Evolutionary conservation across 2,113 vertebrate genomes (phyloP).

Genomic region (Hypomesus transpacificus): DNA sequence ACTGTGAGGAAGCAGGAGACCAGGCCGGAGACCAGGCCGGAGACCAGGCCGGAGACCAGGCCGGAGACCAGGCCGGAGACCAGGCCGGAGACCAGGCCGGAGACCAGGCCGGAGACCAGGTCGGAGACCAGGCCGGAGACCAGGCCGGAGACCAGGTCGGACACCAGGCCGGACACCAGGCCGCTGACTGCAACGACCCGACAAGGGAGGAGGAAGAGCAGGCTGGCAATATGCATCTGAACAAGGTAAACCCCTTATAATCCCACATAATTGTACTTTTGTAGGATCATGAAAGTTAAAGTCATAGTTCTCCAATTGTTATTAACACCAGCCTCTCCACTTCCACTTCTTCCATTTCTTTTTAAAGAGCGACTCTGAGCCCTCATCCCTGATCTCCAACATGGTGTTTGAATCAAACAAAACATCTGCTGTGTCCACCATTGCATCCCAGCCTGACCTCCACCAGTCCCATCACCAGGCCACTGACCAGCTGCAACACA

Average conservation of each 20-base stretch:
- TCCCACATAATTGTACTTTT: too few species aligned
- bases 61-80: too few species aligned
- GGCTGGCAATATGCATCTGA: too few species aligned
- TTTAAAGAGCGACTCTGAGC: constrained; percentile 27
- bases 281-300: too few species aligned
- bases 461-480: background rate
- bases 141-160: too few species aligned
- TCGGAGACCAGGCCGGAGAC: too few species aligned
- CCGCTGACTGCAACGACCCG: too few species aligned
- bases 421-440: background rate
- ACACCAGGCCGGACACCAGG: background rate
- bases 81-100: too few species aligned
- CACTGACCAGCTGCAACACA: too few species aligned
- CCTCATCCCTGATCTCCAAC: background rate
- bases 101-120: too few species aligned
- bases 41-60: background rate
- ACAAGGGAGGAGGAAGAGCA: too few species aligned
- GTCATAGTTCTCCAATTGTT: background rate
- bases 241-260: too few species aligned
- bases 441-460: background rate
- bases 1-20: background rate
- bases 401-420: constrained; percentile 7
- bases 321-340: background rate
- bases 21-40: background rate
- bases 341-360: background rate